phyloP scores from a whole-genome alignment of 2,113 vertebrate genomes.

The Antennarius striatus region DNA sequence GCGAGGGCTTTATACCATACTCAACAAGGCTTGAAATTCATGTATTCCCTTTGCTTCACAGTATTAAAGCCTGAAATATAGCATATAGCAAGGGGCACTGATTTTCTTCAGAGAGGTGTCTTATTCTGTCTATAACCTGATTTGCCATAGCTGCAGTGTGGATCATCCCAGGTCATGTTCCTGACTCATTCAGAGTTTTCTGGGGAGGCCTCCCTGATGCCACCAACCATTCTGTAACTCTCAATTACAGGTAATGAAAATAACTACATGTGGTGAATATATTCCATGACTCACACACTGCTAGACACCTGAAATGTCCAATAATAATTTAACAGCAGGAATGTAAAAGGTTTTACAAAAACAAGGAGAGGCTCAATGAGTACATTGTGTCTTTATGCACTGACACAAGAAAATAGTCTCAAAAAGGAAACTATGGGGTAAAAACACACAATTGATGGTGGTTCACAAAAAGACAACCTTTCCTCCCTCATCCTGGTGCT shows the following conservation, averaged over 20 bases:
- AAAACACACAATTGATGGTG: constrained; percentile 39
- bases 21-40: too few relatives aligned
- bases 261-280: constrained; percentile 44
- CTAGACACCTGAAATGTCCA: constrained; percentile 49
- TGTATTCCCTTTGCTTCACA: too few relatives aligned
- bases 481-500: constrained; percentile 33
- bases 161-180: constrained; percentile 57
- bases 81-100: background rate
- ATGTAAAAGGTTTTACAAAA: constrained; percentile 24
- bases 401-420: constrained; percentile 12
- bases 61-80: too few relatives aligned
- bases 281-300: constrained; percentile 54
- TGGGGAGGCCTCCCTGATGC: constrained; percentile 59
- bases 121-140: constrained; percentile 25
- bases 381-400: constrained; percentile 28
- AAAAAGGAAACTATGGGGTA: constrained; percentile 40
- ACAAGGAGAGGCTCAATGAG: constrained; percentile 11
- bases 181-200: constrained; percentile 55
- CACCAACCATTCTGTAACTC: constrained; percentile 48
- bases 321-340: constrained; percentile 14
- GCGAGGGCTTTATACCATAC: constrained; percentile 1
- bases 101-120: constrained; percentile 22
- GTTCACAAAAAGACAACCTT: constrained; percentile 44
- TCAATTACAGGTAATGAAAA: constrained; percentile 48
- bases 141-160: constrained; percentile 14